Percentiles rank a stretch among this genome's conserved stretches.
Evolutionary conservation across 2,797 vertebrate species (phyloP).

Genomic region (Etheostoma nigrum): DNA sequence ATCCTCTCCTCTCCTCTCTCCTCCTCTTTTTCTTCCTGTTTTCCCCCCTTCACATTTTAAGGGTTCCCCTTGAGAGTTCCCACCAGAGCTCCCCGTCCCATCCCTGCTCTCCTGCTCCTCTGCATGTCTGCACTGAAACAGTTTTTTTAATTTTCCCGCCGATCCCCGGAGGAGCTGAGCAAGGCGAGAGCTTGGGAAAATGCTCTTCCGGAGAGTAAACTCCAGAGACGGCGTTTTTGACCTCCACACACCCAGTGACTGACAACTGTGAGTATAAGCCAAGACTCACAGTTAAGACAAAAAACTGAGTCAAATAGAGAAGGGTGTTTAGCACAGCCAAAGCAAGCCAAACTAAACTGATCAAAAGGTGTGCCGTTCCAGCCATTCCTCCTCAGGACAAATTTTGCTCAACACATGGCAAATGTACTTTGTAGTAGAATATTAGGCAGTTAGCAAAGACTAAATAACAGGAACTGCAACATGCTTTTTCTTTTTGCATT

Average conservation of each 20-base stretch:
- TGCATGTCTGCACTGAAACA: constrained; percentile 71
- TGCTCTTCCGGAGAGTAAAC: constrained; percentile 84
- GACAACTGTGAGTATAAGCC: constrained; percentile 55
- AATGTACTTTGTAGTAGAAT: constrained; percentile 6
- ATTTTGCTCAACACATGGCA: constrained; percentile 16
- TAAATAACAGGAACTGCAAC: not conserved
- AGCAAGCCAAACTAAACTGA: constrained; percentile 45
- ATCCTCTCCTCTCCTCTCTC: constrained; percentile 53
- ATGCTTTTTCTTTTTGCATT: not conserved
- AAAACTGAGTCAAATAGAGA: constrained; percentile 39
- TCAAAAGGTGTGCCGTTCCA: constrained; percentile 29
- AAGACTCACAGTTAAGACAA: constrained; percentile 45
- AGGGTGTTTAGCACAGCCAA: constrained; percentile 24
- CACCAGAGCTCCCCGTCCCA: constrained; percentile 72
- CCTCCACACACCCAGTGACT: constrained; percentile 74
- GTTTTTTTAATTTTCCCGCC: constrained; percentile 81
- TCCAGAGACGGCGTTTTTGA: constrained; percentile 66
- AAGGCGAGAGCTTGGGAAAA: constrained; percentile 89
- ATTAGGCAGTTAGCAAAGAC: not conserved
- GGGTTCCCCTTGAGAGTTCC: constrained; percentile 76
- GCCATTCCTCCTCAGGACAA: constrained; percentile 25
- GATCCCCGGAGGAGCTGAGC: constrained; percentile 71
- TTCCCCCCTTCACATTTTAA: constrained; percentile 60
- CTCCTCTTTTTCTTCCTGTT: constrained; percentile 58
- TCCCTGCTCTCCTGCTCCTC: constrained; percentile 61